Percentiles rank a stretch among this genome's conserved stretches.
Evolutionary conservation across 2,113 vertebrate genomes (phyloP).

Genomic region (Lycaon pictus): DNA sequence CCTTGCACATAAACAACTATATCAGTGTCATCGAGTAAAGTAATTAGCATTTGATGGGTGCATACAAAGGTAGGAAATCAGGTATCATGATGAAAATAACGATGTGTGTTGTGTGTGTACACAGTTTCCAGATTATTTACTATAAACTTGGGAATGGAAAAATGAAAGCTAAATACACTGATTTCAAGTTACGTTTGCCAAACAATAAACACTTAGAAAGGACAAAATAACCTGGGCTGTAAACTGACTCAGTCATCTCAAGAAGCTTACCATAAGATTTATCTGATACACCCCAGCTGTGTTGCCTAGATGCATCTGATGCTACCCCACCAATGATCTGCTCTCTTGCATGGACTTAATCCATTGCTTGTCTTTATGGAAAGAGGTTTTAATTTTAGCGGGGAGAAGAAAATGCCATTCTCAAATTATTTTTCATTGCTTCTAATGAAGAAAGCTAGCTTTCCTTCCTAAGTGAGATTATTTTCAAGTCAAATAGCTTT

Average conservation of each 20-base stretch:
- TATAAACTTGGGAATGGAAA: not conserved
- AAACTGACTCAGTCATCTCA: not conserved
- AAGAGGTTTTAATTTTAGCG: not conserved
- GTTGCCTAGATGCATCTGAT: not conserved
- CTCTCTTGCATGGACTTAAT: not conserved
- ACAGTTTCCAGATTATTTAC: not conserved
- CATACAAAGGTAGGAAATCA: not conserved
- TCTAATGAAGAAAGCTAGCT: conserved; percentile 8
- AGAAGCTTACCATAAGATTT: not conserved
- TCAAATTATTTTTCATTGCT: conserved; percentile 9
- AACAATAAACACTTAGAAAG: conserved; percentile 27
- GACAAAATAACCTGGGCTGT: not conserved
- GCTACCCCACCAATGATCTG: not conserved
- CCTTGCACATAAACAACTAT: conserved; percentile 58
- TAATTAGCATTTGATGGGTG: conserved; percentile 59
- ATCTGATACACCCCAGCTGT: not conserved
- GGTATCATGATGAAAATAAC: not conserved
- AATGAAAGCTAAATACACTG: not conserved
- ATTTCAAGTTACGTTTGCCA: not conserved
- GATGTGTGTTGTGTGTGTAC: not conserved
- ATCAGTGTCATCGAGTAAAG: conserved; percentile 62
- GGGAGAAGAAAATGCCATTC: not conserved
- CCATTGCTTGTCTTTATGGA: not conserved
- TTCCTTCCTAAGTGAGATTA: not conserved
- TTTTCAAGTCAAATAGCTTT: conserved; percentile 60